Percentiles rank a stretch among this genome's conserved stretches.
Conservation (phyloP, 2,113 vertebrate genomes). For the mouse (Mus musculus) region DNA sequence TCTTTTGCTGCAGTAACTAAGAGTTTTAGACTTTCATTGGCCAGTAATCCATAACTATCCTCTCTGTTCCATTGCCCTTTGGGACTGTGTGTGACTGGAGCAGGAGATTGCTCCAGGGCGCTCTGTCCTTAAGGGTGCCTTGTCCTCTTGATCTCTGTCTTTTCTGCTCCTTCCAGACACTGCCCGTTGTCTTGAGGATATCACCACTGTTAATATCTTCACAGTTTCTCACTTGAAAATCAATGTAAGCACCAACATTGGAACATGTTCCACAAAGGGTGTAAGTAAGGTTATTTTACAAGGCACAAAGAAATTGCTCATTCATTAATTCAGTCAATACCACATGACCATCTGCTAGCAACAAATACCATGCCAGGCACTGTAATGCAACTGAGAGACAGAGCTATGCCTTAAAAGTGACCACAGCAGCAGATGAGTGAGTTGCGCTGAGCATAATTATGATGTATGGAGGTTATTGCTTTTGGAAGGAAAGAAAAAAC, state of each 20-base stretch:
- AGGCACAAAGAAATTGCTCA: slow-evolving; percentile 1
- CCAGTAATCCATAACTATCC: slow-evolving; percentile 8
- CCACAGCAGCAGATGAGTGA: background rate
- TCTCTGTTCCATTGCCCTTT: slow-evolving; percentile 3
- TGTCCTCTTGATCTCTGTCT: background rate
- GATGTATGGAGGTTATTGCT: background rate
- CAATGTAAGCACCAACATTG: background rate
- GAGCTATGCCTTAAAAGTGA: background rate
- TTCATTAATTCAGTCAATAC: slow-evolving; percentile 34
- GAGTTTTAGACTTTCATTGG: slow-evolving; percentile 37
- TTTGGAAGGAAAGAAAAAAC: background rate
- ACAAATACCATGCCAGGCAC: background rate
- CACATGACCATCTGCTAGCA: background rate
- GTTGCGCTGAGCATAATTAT: background rate
- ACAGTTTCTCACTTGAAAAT: slow-evolving; percentile 54
- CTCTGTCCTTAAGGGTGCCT: no score
- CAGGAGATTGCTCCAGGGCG: background rate
- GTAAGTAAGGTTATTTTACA: slow-evolving; percentile 27
- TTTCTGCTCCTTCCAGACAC: slow-evolving; percentile 17
- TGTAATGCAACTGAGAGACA: background rate
- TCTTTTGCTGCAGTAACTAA: slow-evolving; percentile 35
- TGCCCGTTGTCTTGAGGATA: background rate
- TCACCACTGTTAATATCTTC: background rate
- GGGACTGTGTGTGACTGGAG: background rate
- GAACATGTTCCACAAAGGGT: background rate